Base-by-base conservation (phyloP, 2,888 invertebrate species). In the Mallateleia sp. region DNA sequence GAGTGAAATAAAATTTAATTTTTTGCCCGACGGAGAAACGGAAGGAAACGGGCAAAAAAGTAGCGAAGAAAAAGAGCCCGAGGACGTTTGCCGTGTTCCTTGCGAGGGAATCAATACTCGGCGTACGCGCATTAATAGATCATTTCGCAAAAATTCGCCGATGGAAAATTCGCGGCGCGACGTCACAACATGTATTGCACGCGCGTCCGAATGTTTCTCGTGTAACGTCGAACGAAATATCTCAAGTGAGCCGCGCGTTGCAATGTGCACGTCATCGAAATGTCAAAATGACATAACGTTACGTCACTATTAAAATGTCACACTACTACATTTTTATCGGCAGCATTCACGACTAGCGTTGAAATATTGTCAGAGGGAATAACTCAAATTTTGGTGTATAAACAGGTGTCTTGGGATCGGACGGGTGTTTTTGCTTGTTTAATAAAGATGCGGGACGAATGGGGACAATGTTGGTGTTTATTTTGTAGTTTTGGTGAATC, bases 261-360 rank as follows among this genome's bases (percentile, higher is more conserved):
- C 64, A 45, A 75, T 64, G 64, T 69, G 56, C 34, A 56, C 69
- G 83, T 83, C 83, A 83, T 71, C 77, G 77, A 83, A 83, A 54
- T 77, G 83, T 77, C 83, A 83, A 83, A 77, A 77, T 83, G 83
- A 77, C 77, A 71, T 77, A 83, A 77, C 82, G 75, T 75, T 62
- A 62, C 82, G 75, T 62, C 62, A 54, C 62, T 71, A 83, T 77
- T 77, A 83, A 83, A 75, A 83, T 64, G 56, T 28, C 77, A 60
- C 34, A 64, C 67, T 32, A 62, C 69, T 69, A 45, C 67, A 82
- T 60, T 75, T 75, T 82, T 82, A 47, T 72, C 58, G 47, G 5
- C 34, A 34, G 25, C 66, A 64, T 58, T 66, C 24, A n/a, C n/a
- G n/a, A n/a, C n/a, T n/a, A n/a, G 50, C 47, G 24, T 38, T 20